Evolutionary conservation across 2,797 vertebrate genomes (phyloP), one percentile per base, ranked within the genome.

Genomic region (Leontopithecus rosalia): DNA sequence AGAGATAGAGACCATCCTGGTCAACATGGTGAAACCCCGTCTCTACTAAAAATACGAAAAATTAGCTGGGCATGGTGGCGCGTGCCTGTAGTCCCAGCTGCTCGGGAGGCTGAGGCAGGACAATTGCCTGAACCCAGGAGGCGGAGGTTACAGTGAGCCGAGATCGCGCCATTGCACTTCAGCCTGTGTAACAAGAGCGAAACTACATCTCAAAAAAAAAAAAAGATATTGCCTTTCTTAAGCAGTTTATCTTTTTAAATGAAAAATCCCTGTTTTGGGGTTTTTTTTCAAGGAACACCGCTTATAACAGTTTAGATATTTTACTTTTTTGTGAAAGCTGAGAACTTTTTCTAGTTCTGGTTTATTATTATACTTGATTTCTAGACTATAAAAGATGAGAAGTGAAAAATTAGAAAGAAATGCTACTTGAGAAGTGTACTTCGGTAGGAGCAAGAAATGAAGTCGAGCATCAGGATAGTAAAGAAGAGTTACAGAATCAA

Each of bases 281-380:
- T 83, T 9, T 79, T 91, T 91, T 80, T 96, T 86, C 33, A 70
- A 80, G 75, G 8, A 93, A 79, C 86, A 61, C 13, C 55, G 2
- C 33, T 96, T 80, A 39, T 15, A 94, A 72, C 61, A 75, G 13
- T 88, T 86, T 92, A n/a, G 10, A 19, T 94, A 20, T 82, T 94
- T 86, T 92, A 17, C 15, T 84, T 72, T 82, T 50, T 91, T 19
- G 4, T 89, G 76, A 50, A 46, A 70, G 28, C 36, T 58, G 73
- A 95, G 28, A 92, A 79, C 36, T 82, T 88, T 92, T 77, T 28
- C 36, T 87, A 48, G 28, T 92, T 90, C 81, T 88, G 11, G 52
- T 55, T 13, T 61, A 77, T 86, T 93, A 26, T 50, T 28, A 48
- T 67, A 43, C 5, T 88, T 76, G 12, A 6, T 39, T 76, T 80